Evolutionary conservation across 2,113 vertebrate genomes (phyloP).

Genomic region (Copsychus sechellarum): DNA sequence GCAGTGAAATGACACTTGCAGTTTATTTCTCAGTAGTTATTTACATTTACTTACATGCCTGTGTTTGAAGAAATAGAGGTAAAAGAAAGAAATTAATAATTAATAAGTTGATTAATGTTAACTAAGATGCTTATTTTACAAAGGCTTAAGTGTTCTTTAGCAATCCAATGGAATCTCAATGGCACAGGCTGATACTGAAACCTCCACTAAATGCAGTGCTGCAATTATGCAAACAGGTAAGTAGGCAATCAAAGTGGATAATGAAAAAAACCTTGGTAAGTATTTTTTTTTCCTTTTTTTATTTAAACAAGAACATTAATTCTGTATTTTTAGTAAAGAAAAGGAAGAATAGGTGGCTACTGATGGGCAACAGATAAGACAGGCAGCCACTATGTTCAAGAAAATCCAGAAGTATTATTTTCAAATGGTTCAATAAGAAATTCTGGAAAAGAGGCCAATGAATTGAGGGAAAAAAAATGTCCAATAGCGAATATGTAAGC

Average conservation of each 20-base stretch:
- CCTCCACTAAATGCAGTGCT: neutral
- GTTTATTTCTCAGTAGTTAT: neutral
- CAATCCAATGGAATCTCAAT: neutral
- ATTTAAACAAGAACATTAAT: accelerated
- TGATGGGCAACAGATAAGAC: neutral
- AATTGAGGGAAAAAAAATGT: neutral
- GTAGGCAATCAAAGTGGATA: neutral
- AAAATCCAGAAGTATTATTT: neutral
- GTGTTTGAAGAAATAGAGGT: neutral
- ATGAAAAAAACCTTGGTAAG: neutral
- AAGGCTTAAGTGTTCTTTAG: neutral
- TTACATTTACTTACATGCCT: neutral
- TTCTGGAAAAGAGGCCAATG: neutral
- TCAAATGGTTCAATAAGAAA: neutral
- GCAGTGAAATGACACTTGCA: neutral
- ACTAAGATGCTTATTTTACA: neutral
- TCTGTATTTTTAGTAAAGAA: neutral
- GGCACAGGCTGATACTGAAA: neutral
- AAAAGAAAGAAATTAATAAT: neutral
- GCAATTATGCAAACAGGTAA: neutral
- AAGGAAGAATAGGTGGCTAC: neutral
- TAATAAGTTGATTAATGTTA: neutral
- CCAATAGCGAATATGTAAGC: neutral
- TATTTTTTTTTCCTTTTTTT: neutral
- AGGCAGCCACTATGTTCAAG: neutral